Evolutionary conservation across 2,888 invertebrate genomes (phyloP), one percentile per base, ranked within the genome.

Genomic region (Andrena marginata): DNA sequence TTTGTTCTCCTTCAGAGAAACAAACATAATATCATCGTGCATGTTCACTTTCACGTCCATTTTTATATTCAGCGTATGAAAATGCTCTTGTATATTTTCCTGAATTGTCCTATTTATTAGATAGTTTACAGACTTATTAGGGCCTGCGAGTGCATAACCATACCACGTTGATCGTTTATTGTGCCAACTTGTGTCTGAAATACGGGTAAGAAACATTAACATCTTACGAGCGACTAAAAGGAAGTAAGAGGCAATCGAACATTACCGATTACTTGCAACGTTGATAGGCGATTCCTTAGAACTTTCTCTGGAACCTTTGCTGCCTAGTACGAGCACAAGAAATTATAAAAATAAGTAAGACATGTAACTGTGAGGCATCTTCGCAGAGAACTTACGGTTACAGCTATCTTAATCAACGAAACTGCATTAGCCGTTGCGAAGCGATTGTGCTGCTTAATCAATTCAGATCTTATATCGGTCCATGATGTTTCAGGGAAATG

Each of bases 401-500:
- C 80, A 56, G 70, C 56, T 3, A 76, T 54, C 62, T 90, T 87
- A n/a, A 93, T 89, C 23, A 91, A 33, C 48, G 67, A 54, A 5
- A 80, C n/a, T 20, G 76, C 91, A 80, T 91, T 89, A 2, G 16
- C 0, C 0, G 87, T 80, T 2, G 91, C 91, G 35, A 93, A 91
- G 60, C 16, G 84, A 35, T 89, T 77, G 69, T 90, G 91, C 64
- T 88, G 60, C 42, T 89, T 89, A 2, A 92, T 67, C n/a, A 93
- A 87, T 20, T 85, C 75, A 2, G 80, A 77, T 78, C 77, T 89
- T 29, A 93, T 51, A 5, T 71, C 35, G 2, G 51, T 49, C 93
- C 93, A 93, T 5, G 91, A 87, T 35, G 89, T 69, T 77, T 93
- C 93, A 1, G 93, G 93, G 65, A 93, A 93, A 80, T 59, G 62